Conservation (phyloP, 2,113 vertebrate species). For the Hyaena hyaena region DNA sequence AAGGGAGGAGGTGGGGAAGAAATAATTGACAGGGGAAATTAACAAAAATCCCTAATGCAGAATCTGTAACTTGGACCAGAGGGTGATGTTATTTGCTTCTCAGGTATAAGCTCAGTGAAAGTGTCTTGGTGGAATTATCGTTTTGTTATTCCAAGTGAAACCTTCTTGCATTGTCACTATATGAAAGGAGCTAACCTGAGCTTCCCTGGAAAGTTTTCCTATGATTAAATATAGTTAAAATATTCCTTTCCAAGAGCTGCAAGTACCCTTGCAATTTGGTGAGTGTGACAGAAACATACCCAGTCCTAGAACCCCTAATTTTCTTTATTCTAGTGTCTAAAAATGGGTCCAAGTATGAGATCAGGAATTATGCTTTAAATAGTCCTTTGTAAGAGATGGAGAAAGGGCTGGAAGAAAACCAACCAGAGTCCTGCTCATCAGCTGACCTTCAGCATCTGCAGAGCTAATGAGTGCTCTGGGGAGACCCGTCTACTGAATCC, state of each 20-base stretch:
- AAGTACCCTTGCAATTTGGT: conserved; percentile 48
- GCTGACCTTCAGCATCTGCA: neutral
- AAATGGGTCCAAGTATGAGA: conserved; percentile 59
- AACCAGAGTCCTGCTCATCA: neutral
- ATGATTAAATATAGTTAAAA: conserved; percentile 59
- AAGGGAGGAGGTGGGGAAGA: neutral
- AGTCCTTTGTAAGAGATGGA: neutral
- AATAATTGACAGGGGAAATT: neutral
- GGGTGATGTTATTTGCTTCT: neutral
- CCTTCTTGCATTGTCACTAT: neutral
- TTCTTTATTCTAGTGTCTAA: conserved; percentile 72
- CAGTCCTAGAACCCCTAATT: conserved; percentile 63
- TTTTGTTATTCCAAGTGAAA: neutral
- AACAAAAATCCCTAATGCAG: neutral
- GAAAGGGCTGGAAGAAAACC: neutral
- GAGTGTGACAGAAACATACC: conserved; percentile 4
- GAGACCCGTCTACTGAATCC: neutral
- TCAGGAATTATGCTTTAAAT: conserved; percentile 59
- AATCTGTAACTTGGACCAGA: neutral
- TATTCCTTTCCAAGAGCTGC: neutral
- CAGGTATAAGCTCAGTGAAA: neutral
- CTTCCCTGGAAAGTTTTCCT: conserved; percentile 44
- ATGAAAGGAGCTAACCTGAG: conserved; percentile 41
- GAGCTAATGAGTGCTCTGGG: neutral
- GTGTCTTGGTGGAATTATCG: neutral